Evolutionary conservation across 2,888 invertebrate species (phyloP), one percentile per base, ranked within the genome.

Genomic region (Theretra japonica): DNA sequence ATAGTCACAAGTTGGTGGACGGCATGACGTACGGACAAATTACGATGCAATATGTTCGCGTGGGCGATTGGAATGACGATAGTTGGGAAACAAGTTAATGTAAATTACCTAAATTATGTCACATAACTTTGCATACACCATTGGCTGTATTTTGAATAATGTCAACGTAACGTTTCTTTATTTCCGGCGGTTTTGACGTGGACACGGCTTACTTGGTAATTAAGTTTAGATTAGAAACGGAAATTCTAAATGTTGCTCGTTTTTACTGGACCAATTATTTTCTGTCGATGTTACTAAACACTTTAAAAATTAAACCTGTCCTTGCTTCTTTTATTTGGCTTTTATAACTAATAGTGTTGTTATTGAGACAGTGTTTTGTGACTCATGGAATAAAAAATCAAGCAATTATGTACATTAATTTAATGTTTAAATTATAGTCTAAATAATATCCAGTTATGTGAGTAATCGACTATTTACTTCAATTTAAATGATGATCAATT

Each of bases 31-130:
- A 82, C 83, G 76, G 77, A 82, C 82, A 82, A 85, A 83, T 84
- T 81, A 83, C 84, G 83, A 81, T 77, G 77, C 78, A 77, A 74
- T 77, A 73, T 74, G 74, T 77, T 77, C 71, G 83, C 81, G 87
- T 87, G 86, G 86, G 87, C 84, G 85, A 82, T 82, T 79, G 77
- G 79, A 83, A 86, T 85, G 82, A 83, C 81, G 81, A 85, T 86
- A 77, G 78, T 78, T 73, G 79, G 78, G 81, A 82, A 78, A 83
- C 83, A 81, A 83, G 83, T 82, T 88, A 81, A 83, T 81, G 80
- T 80, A 75, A 78, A 77, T 77, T 79, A 75, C 73, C 75, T 74
- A 77, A 81, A 75, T 72, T 72, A 73, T 74, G 72, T 72, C 75
- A 78, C 75, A 76, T 75, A 74, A 76, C 72, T 70, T 72, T 68